Percentiles rank a stretch among this genome's conserved stretches.
phyloP scores from a whole-genome alignment of 2,113 vertebrate species.

The Rhynchopsitta pachyrhyncha region DNA sequence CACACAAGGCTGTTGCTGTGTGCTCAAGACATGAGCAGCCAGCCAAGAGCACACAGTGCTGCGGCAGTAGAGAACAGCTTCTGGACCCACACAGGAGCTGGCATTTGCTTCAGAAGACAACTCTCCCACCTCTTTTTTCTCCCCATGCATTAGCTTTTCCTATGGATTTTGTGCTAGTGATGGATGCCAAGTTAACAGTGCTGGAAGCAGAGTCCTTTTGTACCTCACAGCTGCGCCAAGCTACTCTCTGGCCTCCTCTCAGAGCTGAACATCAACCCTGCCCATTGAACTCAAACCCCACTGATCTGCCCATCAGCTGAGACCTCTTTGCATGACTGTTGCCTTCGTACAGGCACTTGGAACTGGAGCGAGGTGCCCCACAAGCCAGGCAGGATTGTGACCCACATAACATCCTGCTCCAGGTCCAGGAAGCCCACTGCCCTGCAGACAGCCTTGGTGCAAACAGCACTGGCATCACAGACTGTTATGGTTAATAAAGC shows the following conservation, averaged over 20 bases:
- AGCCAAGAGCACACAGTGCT: neutral
- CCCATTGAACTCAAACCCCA: neutral
- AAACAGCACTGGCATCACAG: neutral
- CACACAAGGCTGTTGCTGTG: neutral
- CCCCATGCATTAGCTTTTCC: neutral
- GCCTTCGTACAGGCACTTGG: neutral
- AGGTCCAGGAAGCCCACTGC: rapidly evolving
- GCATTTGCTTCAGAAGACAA: slow-evolving; percentile 20
- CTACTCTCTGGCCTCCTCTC: neutral
- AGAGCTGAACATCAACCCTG: neutral
- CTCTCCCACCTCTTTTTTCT: neutral
- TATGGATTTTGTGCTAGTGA: neutral
- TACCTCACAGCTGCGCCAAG: neutral
- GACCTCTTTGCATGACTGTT: neutral
- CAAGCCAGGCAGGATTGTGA: neutral
- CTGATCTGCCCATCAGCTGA: neutral
- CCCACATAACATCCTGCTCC: rapidly evolving
- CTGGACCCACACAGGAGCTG: slow-evolving; percentile 1
- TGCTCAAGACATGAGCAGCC: neutral
- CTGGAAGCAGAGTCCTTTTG: slow-evolving; percentile 1
- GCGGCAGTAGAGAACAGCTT: neutral
- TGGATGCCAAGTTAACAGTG: neutral
- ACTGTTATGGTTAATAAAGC: neutral
- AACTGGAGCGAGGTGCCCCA: rapidly evolving
- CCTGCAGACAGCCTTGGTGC: neutral